Conservation (phyloP, 2,797 vertebrate genomes). For the Spondyliosoma cantharus region DNA sequence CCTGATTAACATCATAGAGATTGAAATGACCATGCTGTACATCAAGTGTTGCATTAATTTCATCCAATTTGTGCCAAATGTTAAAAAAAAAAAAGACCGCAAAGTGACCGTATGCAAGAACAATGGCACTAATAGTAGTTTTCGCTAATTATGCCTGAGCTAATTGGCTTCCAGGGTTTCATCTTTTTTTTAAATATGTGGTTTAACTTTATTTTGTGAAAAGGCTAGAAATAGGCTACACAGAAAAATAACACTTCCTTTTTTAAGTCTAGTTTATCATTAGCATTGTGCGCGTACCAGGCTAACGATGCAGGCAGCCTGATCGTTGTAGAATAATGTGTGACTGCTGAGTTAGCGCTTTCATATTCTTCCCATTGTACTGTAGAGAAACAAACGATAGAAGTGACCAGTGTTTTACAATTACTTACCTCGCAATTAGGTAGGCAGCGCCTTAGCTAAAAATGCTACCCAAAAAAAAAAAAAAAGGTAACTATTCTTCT, state of each 20-base stretch:
- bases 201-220: not conserved
- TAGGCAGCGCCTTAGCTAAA: no score
- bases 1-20: not conserved
- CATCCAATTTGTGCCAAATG: not conserved
- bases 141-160: not conserved
- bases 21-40: not conserved
- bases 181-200: not conserved
- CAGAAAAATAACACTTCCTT: no score
- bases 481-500: no score
- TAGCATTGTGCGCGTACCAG: not conserved
- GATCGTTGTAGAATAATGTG: not conserved
- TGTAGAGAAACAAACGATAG: not conserved
- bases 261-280: not conserved
- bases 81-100: not conserved
- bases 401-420: not conserved
- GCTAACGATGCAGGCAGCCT: not conserved
- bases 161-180: not conserved
- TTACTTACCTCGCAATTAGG: no score
- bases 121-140: not conserved
- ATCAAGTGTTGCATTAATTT: no score
- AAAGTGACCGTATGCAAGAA: not conserved
- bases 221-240: not conserved
- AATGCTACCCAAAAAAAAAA: no score
- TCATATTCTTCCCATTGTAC: no score
- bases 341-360: not conserved